phyloP scores from a whole-genome alignment of 2,888 invertebrate genomes.

The Gymnoscelis rufifasciata region DNA sequence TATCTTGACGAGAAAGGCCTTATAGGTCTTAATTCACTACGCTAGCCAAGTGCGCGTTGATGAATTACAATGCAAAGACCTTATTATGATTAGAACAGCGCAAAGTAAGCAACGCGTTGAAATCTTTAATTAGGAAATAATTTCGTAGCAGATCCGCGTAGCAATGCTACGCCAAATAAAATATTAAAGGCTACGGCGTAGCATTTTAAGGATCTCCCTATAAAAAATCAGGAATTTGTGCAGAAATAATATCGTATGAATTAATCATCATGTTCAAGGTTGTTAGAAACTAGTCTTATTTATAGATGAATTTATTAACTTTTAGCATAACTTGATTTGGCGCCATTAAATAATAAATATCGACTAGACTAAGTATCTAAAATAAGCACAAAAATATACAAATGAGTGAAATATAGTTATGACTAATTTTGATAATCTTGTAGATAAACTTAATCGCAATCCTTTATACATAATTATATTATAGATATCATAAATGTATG shows the following conservation, averaged over 20 bases:
- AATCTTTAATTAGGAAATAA: slow-evolving; percentile 27
- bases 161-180: slow-evolving; percentile 23
- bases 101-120: slow-evolving; percentile 26
- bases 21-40: no score
- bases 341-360: not conserved
- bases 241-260: not conserved
- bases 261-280: no score
- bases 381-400: not conserved
- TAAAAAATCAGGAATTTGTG: not conserved
- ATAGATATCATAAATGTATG: not conserved
- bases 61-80: no score
- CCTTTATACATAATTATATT: not conserved
- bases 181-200: slow-evolving; percentile 13
- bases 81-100: not conserved
- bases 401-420: not conserved
- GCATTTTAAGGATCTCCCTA: no score
- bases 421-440: not conserved
- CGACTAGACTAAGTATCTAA: not conserved
- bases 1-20: no score
- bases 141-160: slow-evolving; percentile 25
- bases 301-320: no score
- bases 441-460: not conserved
- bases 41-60: no score
- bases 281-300: no score
- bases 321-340: no score